A percentile compares a stretch with the other conserved stretches of the same genome.
These are phyloP conservation scores for Porites divaricata DNA, from an alignment of 92 coral and sea anemone species.

Conservation along the genomic window DNA sequence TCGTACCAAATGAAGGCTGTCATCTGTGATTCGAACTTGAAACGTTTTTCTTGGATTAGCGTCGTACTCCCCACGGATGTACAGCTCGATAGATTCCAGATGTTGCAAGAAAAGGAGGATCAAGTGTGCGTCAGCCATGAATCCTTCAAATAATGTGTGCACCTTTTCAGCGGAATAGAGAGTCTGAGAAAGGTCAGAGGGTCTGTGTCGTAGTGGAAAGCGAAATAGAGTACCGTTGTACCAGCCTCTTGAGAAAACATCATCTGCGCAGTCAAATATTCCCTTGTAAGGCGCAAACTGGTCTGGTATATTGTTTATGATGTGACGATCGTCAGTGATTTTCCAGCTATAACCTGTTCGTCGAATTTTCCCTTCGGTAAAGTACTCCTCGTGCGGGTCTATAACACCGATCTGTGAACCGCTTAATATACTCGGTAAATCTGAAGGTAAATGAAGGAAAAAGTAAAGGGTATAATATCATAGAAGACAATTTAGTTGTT, in stretches of 20 bases:
- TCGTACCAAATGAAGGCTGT: conserved; percentile 53
- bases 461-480: too few species aligned
- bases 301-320: conserved; percentile 53
- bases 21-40: conserved; percentile 70
- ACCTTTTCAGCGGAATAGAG: conserved; percentile 78
- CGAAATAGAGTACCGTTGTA: conserved; percentile 84
- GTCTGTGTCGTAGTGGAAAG: conserved; percentile 71
- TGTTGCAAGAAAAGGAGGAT: conserved; percentile 73
- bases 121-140: conserved; percentile 75
- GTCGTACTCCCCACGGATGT: conserved; percentile 49
- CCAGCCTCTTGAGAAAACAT: conserved; percentile 33
- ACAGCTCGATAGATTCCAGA: conserved; percentile 75
- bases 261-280: conserved; percentile 53
- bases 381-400: conserved; percentile 93
- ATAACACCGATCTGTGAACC: conserved; percentile 72
- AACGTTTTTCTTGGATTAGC: conserved; percentile 56
- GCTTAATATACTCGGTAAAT: conserved; percentile 88
- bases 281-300: conserved; percentile 83
- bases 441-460: conserved; percentile 15
- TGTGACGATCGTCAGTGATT: conserved; percentile 23
- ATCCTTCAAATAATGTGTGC: conserved; percentile 64
- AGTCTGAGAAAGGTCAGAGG: conserved; percentile 73
- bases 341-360: conserved; percentile 71
- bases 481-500: neutral
- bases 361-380: conserved; percentile 41